These are phyloP conservation scores for Centropyge bicolor DNA, from an alignment of 2,797 vertebrate species.

Conservation along the genomic window DNA sequence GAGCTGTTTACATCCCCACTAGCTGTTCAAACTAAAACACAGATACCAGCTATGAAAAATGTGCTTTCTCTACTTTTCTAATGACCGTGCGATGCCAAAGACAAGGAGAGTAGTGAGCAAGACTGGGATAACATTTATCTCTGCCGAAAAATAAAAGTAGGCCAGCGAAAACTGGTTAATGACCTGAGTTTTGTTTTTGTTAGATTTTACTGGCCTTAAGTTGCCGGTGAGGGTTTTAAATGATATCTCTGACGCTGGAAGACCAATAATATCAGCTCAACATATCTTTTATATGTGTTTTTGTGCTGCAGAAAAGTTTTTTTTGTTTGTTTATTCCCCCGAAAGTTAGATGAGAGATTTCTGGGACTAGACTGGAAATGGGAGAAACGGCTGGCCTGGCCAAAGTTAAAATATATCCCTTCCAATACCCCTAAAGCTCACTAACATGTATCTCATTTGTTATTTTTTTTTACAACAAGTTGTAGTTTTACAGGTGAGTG, in stretches of 20 bases:
- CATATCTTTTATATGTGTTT: background rate
- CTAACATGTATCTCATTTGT: background rate
- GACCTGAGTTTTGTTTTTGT: background rate
- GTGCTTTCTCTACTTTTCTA: slow-evolving; percentile 1
- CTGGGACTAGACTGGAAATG: too few relatives aligned
- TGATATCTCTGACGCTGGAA: background rate
- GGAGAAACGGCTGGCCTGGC: background rate
- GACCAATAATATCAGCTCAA: background rate
- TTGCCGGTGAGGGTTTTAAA: background rate
- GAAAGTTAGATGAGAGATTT: too few relatives aligned
- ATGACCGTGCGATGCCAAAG: background rate
- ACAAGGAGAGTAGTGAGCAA: background rate
- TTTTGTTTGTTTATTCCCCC: background rate
- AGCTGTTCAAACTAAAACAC: slow-evolving; percentile 16
- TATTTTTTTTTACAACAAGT: background rate
- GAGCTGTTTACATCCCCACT: slow-evolving; percentile 21
- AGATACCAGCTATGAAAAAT: background rate
- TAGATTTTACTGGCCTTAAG: background rate
- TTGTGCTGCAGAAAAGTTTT: too few relatives aligned
- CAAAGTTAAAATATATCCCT: too few relatives aligned
- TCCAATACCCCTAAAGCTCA: background rate
- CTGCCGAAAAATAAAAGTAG: background rate
- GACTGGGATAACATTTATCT: slow-evolving; percentile 7
- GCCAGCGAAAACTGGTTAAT: background rate
- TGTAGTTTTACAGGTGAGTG: background rate